phyloP scores from a whole-genome alignment of 2,888 invertebrate species.

The Caenorhabditis angaria region DNA sequence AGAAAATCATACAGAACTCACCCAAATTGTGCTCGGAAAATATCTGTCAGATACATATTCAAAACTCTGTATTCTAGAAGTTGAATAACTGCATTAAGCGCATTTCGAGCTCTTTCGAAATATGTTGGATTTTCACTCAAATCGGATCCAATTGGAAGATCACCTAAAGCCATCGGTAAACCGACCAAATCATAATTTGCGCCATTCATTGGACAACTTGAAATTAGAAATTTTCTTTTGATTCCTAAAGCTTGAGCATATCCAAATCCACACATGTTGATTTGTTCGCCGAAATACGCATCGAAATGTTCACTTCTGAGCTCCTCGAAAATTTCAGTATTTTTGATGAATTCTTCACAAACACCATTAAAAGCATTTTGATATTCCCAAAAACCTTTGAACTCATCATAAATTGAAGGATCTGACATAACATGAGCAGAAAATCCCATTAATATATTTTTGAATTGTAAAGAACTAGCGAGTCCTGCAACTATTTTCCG shows the following conservation, averaged over 20 bases:
- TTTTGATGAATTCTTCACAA: slow-evolving; percentile 26
- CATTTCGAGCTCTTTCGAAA: slow-evolving; percentile 23
- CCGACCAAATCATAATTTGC: slow-evolving; percentile 22
- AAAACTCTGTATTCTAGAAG: slow-evolving; percentile 6
- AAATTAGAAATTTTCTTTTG: slow-evolving; percentile 44
- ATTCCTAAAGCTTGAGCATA: slow-evolving; percentile 52
- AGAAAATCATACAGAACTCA: background rate
- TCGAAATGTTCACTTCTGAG: slow-evolving; percentile 52
- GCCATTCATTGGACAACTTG: slow-evolving; percentile 38
- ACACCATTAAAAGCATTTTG: background rate
- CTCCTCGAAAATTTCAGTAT: slow-evolving; percentile 19
- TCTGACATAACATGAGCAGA: background rate
- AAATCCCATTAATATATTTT: slow-evolving; percentile 3
- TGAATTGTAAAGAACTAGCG: background rate
- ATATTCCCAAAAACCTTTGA: slow-evolving; percentile 2
- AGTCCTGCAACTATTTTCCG: background rate
- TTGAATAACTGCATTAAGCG: slow-evolving; percentile 1
- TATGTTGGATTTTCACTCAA: slow-evolving; percentile 19
- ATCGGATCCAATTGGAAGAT: slow-evolving; percentile 17
- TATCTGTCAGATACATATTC: slow-evolving; percentile 7
- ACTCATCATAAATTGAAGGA: background rate
- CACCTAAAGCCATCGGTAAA: slow-evolving; percentile 23
- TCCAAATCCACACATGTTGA: slow-evolving; percentile 52
- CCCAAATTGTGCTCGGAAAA: slow-evolving; percentile 28
- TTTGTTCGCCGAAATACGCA: slow-evolving; percentile 54